Conservation (phyloP, 1,140 invertebrate species). For the Popillia japonica region DNA sequence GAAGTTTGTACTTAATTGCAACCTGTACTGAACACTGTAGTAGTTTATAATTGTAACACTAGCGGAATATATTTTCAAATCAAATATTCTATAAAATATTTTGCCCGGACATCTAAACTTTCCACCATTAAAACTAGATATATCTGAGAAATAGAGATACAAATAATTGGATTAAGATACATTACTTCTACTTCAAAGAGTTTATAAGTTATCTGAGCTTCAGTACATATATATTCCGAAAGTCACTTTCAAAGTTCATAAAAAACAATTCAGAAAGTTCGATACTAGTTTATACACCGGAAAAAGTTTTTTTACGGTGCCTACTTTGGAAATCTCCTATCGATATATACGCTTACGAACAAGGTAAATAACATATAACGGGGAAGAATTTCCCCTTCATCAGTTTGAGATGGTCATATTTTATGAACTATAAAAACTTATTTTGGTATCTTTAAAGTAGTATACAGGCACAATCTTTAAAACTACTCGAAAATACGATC, state of each 20-base stretch:
- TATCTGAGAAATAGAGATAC: too few relatives aligned
- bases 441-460: neutral
- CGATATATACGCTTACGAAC: constrained; percentile 4
- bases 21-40: too few relatives aligned
- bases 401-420: constrained; percentile 15
- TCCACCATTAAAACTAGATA: too few relatives aligned
- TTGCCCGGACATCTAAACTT: too few relatives aligned
- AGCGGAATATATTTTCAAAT: too few relatives aligned
- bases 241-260: constrained; percentile 15
- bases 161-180: neutral
- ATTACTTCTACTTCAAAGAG: neutral
- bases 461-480: too few relatives aligned
- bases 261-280: constrained; percentile 28
- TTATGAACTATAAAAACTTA: neutral
- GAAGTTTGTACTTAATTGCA: too few relatives aligned
- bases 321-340: constrained; percentile 17
- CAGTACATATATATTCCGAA: neutral
- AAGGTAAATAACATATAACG: constrained; percentile 24
- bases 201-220: neutral
- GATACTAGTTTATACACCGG: neutral
- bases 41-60: too few relatives aligned
- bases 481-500: too few relatives aligned
- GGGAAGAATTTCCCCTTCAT: constrained; percentile 26
- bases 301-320: neutral
- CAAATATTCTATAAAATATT: too few relatives aligned